Percentiles rank a stretch among this genome's conserved stretches.
These are phyloP conservation scores for Hetaerina titia DNA, from an alignment of 2,888 invertebrate genomes.

Conservation along the genomic window DNA sequence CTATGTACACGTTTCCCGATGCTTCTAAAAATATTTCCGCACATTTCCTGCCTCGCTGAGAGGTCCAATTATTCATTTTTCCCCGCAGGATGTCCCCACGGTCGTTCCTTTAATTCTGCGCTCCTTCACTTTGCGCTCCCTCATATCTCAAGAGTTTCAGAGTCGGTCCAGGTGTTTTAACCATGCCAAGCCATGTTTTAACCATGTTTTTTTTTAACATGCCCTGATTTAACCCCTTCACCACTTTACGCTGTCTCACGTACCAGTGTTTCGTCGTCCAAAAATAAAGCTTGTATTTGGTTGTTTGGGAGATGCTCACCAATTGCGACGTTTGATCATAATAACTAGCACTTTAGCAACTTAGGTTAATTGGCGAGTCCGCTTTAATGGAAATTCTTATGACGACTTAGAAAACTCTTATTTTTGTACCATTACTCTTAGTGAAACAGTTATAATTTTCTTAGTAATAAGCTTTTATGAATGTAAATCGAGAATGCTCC, in stretches of 20 bases:
- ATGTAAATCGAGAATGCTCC: too few relatives aligned
- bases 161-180: slow-evolving; percentile 12
- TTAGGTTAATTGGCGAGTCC: too few relatives aligned
- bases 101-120: not conserved
- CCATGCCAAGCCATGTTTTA: slow-evolving; percentile 16
- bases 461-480: too few relatives aligned
- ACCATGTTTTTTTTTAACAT: not conserved
- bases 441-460: too few relatives aligned
- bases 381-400: too few relatives aligned
- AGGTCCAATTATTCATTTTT: slow-evolving; percentile 8
- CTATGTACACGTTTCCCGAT: slow-evolving; percentile 22
- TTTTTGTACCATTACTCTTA: too few relatives aligned
- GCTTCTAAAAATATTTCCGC: slow-evolving; percentile 33
- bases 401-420: too few relatives aligned
- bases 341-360: too few relatives aligned
- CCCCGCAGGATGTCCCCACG: slow-evolving; percentile 27
- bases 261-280: too few relatives aligned
- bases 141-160: not conserved
- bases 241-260: not conserved
- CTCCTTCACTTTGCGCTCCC: not conserved
- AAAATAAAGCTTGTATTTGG: not conserved
- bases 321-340: too few relatives aligned
- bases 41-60: slow-evolving; percentile 16
- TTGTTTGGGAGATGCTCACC: not conserved
- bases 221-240: not conserved